Base-by-base conservation (phyloP, 2,113 vertebrate genomes). In the Mobula birostris region DNA sequence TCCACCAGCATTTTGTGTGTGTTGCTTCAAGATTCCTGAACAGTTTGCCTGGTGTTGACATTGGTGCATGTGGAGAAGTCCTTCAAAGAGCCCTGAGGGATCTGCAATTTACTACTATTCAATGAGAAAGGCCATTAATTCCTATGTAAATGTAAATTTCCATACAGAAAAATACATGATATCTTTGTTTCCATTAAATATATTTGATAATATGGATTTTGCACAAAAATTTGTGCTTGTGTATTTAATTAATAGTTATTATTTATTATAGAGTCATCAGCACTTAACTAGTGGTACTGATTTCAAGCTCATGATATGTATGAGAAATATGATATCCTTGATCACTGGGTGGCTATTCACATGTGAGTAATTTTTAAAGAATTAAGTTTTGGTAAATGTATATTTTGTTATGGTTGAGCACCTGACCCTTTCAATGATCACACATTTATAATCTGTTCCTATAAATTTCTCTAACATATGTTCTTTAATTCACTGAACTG, bases 311-410 rank as follows among this genome's bases (percentile, higher is more conserved):
- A 19, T n/a, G 12, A 32, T 32, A 68, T 15, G 61, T 56, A 6
- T 58, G 7, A 85, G 40, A 3, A 85, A 61, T 61, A 29, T 58
- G 36, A 56, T 85, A 27, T 29, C 48, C 80, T 58, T 58, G 82
- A 85, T 58, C 27, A 9, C 21, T 85, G 82, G 82, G 56, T 85
- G 82, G 21, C 58, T 85, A 58, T 58, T 56, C 82, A 85, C 6
- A 61, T 61, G 24, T 40, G 15, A 85, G 82, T 85, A 85, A 85
- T 85, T 85, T 85, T 85, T 85, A 61, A 85, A 85, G 24, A 58
- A 85, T 58, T 12, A 85, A 27, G 24, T 85, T 14, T 58, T 29
- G 5, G 48, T 85, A 61, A 58, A 85, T 58, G 72, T 11, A 85
- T 29, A 85, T 29, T 85, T 85, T 85, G 21, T 11, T 12, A 29